A percentile compares a stretch with the other conserved stretches of the same genome.
Conservation (phyloP, 2,888 invertebrate species). For the Dasypolia templi region DNA sequence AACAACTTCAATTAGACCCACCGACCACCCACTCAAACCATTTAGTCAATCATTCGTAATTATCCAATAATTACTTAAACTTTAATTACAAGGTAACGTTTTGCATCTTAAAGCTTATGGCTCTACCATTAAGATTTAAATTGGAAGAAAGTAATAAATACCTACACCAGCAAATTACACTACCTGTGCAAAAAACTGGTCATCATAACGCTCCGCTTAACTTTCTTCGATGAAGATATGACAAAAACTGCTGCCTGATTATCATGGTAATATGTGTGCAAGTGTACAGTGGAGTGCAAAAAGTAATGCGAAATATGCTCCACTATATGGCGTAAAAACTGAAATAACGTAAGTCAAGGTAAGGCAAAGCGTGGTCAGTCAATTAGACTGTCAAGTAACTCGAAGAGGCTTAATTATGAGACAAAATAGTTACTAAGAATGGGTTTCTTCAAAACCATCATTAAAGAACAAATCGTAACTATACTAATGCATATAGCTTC, state of each 20-base stretch:
- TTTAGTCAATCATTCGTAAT: slow-evolving; percentile 23
- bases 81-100: slow-evolving; percentile 30
- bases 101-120: slow-evolving; percentile 20
- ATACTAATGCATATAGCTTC: neutral
- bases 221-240: slow-evolving; percentile 46
- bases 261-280: slow-evolving; percentile 47
- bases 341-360: neutral
- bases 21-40: slow-evolving; percentile 23
- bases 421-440: neutral
- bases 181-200: slow-evolving; percentile 35
- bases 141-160: slow-evolving; percentile 34
- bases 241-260: slow-evolving; percentile 49
- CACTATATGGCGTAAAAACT: neutral
- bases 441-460: neutral
- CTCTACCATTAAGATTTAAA: slow-evolving; percentile 18
- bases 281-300: slow-evolving; percentile 24
- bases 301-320: neutral
- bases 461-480: neutral
- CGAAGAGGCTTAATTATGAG: neutral
- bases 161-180: slow-evolving; percentile 40
- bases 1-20: slow-evolving; percentile 4
- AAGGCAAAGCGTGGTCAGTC: neutral
- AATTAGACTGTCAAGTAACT: neutral
- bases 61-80: slow-evolving; percentile 2
- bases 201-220: slow-evolving; percentile 39